Conservation (phyloP, 2,888 invertebrate genomes). For the Sisyra nigra region DNA sequence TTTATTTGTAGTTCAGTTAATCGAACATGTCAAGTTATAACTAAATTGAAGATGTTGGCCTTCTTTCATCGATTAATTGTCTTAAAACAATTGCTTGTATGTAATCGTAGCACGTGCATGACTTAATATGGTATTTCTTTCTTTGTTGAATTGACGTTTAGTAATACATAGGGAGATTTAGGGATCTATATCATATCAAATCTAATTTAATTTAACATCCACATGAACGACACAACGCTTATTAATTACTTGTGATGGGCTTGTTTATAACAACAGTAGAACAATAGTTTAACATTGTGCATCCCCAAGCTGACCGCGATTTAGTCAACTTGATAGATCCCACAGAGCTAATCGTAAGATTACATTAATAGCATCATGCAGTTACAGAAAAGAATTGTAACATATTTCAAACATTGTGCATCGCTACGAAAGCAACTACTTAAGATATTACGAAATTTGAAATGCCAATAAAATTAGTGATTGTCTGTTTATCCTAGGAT, state of each 20-base stretch:
- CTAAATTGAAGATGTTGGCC: background rate
- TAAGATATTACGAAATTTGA: background rate
- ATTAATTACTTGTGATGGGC: too few relatives aligned
- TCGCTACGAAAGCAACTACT: conserved; percentile 4
- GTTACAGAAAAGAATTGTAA: background rate
- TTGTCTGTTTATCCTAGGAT: conserved; percentile 8
- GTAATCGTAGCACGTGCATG: too few relatives aligned
- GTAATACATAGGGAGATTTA: too few relatives aligned
- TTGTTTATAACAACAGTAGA: background rate
- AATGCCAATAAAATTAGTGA: conserved; percentile 1
- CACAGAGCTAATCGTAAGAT: conserved; percentile 1
- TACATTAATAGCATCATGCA: too few relatives aligned
- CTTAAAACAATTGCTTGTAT: background rate
- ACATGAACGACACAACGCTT: too few relatives aligned
- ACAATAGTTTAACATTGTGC: conserved; percentile 8
- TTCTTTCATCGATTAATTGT: background rate
- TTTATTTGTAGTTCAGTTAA: background rate
- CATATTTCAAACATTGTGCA: conserved; percentile 2
- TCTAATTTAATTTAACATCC: too few relatives aligned
- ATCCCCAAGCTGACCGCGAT: conserved; percentile 1
- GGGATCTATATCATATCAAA: too few relatives aligned
- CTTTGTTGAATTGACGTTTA: too few relatives aligned
- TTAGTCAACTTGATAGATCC: conserved; percentile 6
- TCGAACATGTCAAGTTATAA: background rate
- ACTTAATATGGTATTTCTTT: too few relatives aligned